Base-by-base conservation (phyloP, 2,797 vertebrate species). In the Erithacus rubecula region DNA sequence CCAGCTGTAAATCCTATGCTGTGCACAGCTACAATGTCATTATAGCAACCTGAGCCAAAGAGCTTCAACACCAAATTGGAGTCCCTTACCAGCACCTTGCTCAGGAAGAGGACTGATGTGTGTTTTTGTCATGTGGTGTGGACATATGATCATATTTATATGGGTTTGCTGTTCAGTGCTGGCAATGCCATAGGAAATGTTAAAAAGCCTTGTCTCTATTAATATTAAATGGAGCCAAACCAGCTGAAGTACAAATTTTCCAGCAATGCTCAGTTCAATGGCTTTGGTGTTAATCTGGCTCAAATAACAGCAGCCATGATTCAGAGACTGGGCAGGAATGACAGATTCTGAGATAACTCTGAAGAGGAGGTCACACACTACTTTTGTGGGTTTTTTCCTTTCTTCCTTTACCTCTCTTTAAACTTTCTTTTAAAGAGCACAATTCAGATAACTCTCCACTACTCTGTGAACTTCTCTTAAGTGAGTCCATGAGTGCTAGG, bases 61-160 rank as follows among this genome's bases (percentile, higher is more conserved):
- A 59, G 52, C 30, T 58, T 21, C 52, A 24, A 0, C 1, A 22
- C 32, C 36, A 62, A 15, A 15, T 0, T 49, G 44, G 51, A 70
- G 81, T 15, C 29, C 49, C 32, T 63, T 34, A 74, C 27, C 55
- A 72, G 47, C 75, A 70, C 52, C 52, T 80, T 0, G 0, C 70
- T 11, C 59, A 60, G 56, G n/a, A 91, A 34, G 17, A 44, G 34
- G 60, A 18, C 23, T 11, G 47, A 6, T 9, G 4, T 4, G 12
- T 19, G 7, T 15, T 67, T 69, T 23, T 90, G 64, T 30, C 14
- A 2, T 3, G 47, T 65, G 32, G 41, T 0, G 0, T 1, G 4
- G 46, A 55, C 12, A 39, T 18, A 16, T 2, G 5, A 21, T n/a
- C 5, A 0, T 11, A 14, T 64, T 55, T 30, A 12, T 18, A 10